A percentile compares a stretch with the other conserved stretches of the same genome.
phyloP scores from a whole-genome alignment of 2,888 invertebrate genomes.

The Eupithecia vulgata region DNA sequence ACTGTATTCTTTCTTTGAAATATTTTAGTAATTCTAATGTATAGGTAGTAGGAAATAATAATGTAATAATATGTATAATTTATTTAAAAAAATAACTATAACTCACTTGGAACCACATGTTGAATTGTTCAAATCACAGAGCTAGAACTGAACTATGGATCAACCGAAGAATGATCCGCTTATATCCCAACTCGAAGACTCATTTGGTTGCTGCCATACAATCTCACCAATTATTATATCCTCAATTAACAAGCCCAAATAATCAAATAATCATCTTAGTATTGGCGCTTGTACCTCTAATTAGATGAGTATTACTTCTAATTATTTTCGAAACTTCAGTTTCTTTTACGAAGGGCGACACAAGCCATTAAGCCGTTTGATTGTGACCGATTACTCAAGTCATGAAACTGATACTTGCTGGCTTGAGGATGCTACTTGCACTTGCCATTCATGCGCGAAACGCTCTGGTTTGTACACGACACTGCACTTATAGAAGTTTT shows the following conservation, averaged over 20 bases:
- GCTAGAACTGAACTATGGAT: conserved; percentile 61
- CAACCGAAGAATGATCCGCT: conserved; percentile 44
- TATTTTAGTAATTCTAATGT: too few species aligned
- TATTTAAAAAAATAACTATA: conserved; percentile 7
- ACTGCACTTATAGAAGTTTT: background rate
- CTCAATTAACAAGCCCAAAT: conserved; percentile 34
- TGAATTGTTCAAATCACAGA: conserved; percentile 51
- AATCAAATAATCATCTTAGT: conserved; percentile 1
- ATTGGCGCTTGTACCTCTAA: background rate
- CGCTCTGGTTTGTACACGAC: conserved; percentile 1
- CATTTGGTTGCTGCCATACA: conserved; percentile 44
- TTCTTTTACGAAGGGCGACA: conserved; percentile 60
- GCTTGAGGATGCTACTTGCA: background rate
- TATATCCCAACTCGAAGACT: conserved; percentile 53
- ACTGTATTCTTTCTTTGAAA: too few species aligned
- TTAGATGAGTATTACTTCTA: background rate
- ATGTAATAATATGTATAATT: background rate
- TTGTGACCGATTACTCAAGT: conserved; percentile 47
- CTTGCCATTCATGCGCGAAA: background rate
- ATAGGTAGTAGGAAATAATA: too few species aligned
- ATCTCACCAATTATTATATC: conserved; percentile 53
- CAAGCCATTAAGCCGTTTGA: conserved; percentile 53
- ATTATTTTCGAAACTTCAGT: conserved; percentile 52
- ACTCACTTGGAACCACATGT: conserved; percentile 68
- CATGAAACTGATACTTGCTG: conserved; percentile 24